Evolutionary conservation across 2,113 vertebrate species (phyloP).

Genomic region (Laterallus jamaicensis): DNA sequence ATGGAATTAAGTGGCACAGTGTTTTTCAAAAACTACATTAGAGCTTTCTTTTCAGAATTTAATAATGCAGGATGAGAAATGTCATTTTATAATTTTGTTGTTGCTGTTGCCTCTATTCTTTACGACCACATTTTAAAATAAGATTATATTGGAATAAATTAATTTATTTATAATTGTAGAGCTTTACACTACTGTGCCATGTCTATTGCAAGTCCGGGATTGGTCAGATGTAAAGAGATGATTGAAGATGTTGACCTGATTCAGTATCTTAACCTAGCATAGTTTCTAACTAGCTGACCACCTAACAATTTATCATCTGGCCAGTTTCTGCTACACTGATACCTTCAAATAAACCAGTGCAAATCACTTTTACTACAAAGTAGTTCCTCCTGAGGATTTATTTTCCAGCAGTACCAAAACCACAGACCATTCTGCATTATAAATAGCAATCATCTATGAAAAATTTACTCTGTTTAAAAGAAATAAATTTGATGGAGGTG

Average conservation of each 20-base stretch:
- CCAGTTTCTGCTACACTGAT: neutral
- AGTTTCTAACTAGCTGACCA: neutral
- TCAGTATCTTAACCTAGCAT: neutral
- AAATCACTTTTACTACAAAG: neutral
- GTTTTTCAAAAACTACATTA: neutral
- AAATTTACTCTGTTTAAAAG: neutral
- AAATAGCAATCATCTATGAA: neutral
- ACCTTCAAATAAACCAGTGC: neutral
- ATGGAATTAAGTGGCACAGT: conserved; percentile 12
- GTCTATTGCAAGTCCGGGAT: neutral
- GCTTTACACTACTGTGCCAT: neutral
- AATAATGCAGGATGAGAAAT: neutral
- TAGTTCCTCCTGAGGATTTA: neutral
- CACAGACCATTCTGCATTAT: too few relatives aligned
- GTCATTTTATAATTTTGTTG: neutral
- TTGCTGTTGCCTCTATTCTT: neutral
- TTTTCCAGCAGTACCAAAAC: neutral
- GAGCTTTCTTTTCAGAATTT: neutral
- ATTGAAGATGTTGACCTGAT: neutral
- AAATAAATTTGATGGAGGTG: neutral
- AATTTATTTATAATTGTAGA: neutral
- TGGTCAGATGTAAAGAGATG: neutral
- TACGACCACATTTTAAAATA: neutral
- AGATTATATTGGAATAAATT: neutral
- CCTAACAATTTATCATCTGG: neutral